Evolutionary conservation across 2,797 vertebrate genomes (phyloP).

Genomic region (Myotis planiceps): DNA sequence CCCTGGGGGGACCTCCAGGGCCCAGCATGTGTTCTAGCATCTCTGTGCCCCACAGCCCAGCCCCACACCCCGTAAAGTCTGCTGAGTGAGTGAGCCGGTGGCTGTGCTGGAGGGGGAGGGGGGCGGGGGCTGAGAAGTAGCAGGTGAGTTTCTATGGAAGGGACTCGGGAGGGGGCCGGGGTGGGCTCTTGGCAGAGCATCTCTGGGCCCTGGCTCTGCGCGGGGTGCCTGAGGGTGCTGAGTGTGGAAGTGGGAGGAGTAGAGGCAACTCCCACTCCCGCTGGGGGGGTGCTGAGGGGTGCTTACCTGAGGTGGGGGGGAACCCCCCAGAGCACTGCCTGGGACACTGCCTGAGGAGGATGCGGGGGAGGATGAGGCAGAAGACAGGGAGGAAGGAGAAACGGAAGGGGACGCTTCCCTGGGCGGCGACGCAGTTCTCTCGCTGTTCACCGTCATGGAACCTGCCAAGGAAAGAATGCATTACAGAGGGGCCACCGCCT

Average conservation of each 20-base stretch:
- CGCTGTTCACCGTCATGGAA: constrained; percentile 69
- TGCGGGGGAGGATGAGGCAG: not conserved
- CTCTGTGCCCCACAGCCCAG: not conserved
- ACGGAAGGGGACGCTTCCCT: constrained; percentile 56
- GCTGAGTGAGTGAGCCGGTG: not conserved
- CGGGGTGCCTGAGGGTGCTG: not conserved
- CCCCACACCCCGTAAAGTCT: not conserved
- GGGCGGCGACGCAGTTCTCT: constrained; percentile 4
- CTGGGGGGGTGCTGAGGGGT: too few species aligned
- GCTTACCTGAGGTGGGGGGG: constrained; percentile 51
- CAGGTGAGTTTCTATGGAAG: not conserved
- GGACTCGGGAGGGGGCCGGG: not conserved
- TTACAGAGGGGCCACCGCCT: not conserved
- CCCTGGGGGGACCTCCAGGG: not conserved
- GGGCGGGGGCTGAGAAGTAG: not conserved
- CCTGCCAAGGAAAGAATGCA: constrained; percentile 75
- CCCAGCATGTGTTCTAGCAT: not conserved
- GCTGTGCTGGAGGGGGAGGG: not conserved
- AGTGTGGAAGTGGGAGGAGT: too few species aligned
- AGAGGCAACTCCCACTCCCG: not conserved
- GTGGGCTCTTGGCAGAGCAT: not conserved
- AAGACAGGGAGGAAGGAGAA: not conserved
- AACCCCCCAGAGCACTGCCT: not conserved
- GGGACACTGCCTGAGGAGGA: constrained; percentile 21
- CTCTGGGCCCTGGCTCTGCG: not conserved